These are phyloP conservation scores for Corythornis cristatus DNA, from an alignment of 2,113 vertebrate genomes.

Conservation along the genomic window DNA sequence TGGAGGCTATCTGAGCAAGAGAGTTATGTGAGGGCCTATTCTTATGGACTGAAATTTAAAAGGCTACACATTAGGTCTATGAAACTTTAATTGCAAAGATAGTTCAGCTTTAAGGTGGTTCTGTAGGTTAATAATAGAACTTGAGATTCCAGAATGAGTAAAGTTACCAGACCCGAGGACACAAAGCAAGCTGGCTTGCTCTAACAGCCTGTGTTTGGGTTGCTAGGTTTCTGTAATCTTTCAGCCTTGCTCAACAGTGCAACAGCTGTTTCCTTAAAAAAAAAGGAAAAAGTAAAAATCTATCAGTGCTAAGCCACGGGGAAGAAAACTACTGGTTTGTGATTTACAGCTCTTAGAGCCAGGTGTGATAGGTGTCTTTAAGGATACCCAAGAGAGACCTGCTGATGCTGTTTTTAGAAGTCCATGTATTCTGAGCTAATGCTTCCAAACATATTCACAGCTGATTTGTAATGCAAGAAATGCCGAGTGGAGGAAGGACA, in stretches of 20 bases:
- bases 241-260: constrained; percentile 19
- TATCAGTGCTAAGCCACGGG: neutral
- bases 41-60: neutral
- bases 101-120: neutral
- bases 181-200: constrained; percentile 23
- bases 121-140: constrained; percentile 15
- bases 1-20: neutral
- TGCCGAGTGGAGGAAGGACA: neutral
- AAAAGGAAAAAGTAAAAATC: neutral
- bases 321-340: neutral
- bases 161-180: constrained; percentile 22
- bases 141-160: constrained; percentile 5
- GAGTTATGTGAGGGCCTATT: neutral
- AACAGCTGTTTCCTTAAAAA: neutral
- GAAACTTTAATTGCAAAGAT: neutral
- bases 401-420: constrained; percentile 1
- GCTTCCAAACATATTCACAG: neutral
- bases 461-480: neutral
- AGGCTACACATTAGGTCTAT: neutral
- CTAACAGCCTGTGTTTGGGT: constrained; percentile 27
- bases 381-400: neutral
- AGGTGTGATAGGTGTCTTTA: neutral
- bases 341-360: neutral
- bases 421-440: neutral
- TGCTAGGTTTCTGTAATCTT: constrained; percentile 60